Evolutionary conservation across 2,113 vertebrate species (phyloP).

Genomic region (Notothenia coriiceps): DNA sequence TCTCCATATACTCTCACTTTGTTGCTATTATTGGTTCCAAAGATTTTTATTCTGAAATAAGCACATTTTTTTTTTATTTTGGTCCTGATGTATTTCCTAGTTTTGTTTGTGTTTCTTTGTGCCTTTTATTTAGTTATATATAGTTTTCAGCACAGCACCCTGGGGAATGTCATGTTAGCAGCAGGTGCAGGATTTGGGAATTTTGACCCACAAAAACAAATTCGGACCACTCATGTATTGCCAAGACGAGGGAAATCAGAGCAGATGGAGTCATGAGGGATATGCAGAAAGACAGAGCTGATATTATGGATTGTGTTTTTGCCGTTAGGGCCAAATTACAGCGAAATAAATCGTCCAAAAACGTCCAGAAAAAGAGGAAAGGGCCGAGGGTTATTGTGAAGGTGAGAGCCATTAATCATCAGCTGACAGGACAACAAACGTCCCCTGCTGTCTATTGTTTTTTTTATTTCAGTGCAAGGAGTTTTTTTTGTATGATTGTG

Average conservation of each 20-base stretch:
- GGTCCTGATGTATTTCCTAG: constrained; percentile 67
- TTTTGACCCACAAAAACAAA: constrained; percentile 16
- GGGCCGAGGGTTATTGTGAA: constrained; percentile 31
- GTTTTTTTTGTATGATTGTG: constrained; percentile 67
- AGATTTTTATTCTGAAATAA: constrained; percentile 77
- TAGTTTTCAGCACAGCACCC: constrained; percentile 34
- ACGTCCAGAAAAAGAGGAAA: constrained; percentile 21
- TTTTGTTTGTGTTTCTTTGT: constrained; percentile 39
- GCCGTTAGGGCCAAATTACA: constrained; percentile 29
- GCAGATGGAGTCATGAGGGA: constrained; percentile 59
- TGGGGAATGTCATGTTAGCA: constrained; percentile 38
- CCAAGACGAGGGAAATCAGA: constrained; percentile 42
- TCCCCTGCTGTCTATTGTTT: constrained; percentile 28
- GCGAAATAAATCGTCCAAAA: constrained; percentile 22
- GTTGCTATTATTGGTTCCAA: constrained; percentile 80
- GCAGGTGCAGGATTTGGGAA: constrained; percentile 31
- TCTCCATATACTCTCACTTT: constrained; percentile 70
- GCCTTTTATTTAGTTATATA: constrained; percentile 50
- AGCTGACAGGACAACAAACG: constrained; percentile 59
- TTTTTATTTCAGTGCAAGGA: constrained; percentile 4
- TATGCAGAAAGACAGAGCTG: background rate
- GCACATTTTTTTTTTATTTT: constrained; percentile 66
- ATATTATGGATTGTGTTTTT: constrained; percentile 25
- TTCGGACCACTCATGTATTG: constrained; percentile 2
- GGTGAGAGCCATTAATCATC: constrained; percentile 70